Evolutionary conservation across 2,797 vertebrate species (phyloP).

Genomic region (Enteromius fasciolatus): DNA sequence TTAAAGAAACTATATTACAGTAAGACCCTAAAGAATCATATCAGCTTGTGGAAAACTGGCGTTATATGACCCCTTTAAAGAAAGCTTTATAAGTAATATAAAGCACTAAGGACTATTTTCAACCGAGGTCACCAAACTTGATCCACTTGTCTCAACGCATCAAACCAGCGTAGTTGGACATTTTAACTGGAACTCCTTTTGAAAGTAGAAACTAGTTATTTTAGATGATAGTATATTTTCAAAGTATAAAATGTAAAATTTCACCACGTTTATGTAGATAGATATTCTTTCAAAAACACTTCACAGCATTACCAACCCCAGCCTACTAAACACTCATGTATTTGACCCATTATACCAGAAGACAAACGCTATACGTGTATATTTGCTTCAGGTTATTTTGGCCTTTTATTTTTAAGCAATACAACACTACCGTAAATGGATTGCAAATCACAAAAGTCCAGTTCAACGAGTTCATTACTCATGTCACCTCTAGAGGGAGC

Average conservation of each 20-base stretch:
- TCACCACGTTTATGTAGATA: not conserved
- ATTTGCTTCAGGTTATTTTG: not conserved
- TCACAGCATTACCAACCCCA: not conserved
- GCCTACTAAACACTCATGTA: not conserved
- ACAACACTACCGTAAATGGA: not conserved
- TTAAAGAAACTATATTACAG: no score
- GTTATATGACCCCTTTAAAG: not conserved
- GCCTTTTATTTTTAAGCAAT: not conserved
- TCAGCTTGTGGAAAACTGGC: no score
- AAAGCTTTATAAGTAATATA: not conserved
- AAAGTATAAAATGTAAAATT: not conserved
- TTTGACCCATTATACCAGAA: not conserved
- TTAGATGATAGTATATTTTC: not conserved
- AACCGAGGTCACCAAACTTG: not conserved
- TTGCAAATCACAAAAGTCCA: not conserved
- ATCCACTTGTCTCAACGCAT: not conserved
- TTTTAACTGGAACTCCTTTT: not conserved
- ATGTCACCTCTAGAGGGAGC: conserved; percentile 48
- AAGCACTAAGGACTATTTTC: not conserved
- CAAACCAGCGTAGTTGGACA: not conserved
- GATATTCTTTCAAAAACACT: not conserved
- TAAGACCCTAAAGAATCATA: no score
- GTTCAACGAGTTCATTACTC: not conserved
- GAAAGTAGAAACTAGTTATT: not conserved
- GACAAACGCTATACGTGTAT: not conserved